phyloP scores from a whole-genome alignment of 1,140 invertebrate species.

The Diabrotica virgifera region DNA sequence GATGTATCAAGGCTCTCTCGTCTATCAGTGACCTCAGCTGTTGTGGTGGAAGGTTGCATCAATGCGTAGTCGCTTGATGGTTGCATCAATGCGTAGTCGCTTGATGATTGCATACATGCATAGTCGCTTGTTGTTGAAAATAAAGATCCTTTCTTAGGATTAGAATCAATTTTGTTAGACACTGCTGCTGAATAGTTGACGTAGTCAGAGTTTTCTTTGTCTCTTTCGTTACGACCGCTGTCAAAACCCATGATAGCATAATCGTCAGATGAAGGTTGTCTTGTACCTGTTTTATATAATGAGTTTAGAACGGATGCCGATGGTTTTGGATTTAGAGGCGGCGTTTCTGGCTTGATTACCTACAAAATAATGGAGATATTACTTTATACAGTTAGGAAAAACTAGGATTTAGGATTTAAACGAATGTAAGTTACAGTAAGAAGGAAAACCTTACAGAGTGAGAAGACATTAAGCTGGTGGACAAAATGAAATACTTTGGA shows the following conservation, averaged over 20 bases:
- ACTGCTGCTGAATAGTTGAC: conserved; percentile 42
- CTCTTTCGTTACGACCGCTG: conserved; percentile 10
- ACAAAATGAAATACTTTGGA: no score
- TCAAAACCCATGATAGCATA: conserved; percentile 44
- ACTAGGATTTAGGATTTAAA: no score
- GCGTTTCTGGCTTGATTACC: conserved; percentile 44
- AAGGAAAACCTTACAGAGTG: no score
- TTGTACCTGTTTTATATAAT: conserved; percentile 29
- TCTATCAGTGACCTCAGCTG: conserved; percentile 6
- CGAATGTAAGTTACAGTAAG: no score
- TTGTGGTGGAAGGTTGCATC: conserved; percentile 34
- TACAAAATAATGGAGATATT: conserved; percentile 28
- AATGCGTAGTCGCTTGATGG: conserved; percentile 43
- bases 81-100: background rate
- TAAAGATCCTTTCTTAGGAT: background rate
- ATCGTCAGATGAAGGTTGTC: conserved; percentile 27
- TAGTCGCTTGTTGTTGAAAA: background rate
- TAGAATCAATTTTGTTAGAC: conserved; percentile 4
- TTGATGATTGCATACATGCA: background rate
- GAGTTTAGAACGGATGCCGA: conserved; percentile 34
- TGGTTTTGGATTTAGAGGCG: conserved; percentile 35
- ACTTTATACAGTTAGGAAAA: no score
- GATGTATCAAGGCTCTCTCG: conserved; percentile 15
- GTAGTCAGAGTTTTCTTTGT: conserved; percentile 35
- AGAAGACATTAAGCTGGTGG: no score